These are phyloP conservation scores for Geophilus truncorum DNA, from an alignment of 2,888 invertebrate species.

Conservation along the genomic window DNA sequence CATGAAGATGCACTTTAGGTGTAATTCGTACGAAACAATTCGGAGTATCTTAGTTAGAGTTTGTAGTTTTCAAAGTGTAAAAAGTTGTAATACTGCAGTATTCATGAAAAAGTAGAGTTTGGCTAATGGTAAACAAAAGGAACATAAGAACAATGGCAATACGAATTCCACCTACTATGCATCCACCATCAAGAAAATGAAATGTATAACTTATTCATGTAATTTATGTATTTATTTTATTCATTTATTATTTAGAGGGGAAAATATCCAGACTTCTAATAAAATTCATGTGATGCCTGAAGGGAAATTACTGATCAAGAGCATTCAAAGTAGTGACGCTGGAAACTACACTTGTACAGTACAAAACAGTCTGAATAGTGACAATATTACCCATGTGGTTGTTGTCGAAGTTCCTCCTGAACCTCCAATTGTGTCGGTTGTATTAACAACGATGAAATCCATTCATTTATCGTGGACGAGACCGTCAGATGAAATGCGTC, in stretches of 20 bases:
- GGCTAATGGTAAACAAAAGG: no score
- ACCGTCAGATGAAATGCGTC: conserved; percentile 13
- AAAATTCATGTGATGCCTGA: neutral
- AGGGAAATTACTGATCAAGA: neutral
- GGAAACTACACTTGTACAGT: conserved; percentile 35
- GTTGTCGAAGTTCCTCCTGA: conserved; percentile 34
- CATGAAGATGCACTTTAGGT: no score
- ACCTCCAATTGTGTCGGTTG: conserved; percentile 31
- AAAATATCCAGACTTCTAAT: neutral
- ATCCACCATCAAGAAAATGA: no score
- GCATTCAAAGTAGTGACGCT: conserved; percentile 32
- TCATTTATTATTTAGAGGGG: neutral
- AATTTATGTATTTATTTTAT: no score
- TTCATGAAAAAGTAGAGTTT: no score
- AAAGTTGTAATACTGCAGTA: no score
- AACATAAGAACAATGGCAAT: no score
- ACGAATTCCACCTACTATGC: no score
- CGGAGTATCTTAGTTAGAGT: no score
- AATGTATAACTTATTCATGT: no score
- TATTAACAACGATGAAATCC: conserved; percentile 28
- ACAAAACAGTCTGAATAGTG: conserved; percentile 18
- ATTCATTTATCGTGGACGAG: conserved; percentile 33
- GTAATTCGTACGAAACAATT: no score
- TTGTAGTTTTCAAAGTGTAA: no score
- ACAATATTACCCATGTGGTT: conserved; percentile 8